Base-by-base conservation (phyloP, 2,888 invertebrate species). In the Oscheius sp. region DNA sequence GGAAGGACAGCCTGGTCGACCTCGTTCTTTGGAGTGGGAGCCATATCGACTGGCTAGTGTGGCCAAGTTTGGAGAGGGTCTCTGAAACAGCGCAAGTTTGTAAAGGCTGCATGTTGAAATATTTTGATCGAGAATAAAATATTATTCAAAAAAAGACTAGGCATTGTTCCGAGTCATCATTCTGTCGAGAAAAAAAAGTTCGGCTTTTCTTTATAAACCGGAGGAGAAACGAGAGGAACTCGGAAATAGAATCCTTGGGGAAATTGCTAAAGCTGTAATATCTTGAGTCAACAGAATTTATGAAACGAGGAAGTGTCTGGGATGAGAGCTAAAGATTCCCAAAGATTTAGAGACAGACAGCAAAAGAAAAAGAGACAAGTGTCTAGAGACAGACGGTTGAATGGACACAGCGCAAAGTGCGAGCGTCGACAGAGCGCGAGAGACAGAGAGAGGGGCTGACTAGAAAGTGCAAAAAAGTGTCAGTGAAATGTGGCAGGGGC, bases 351-450 rank as follows among this genome's bases (percentile, higher is more conserved):
- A 50, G 50, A 50, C 9, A 50, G 13, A 53, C 3, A 13, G 11
- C 53, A 13, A 9, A 53, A 9, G 53, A 53, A 42, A 42, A 42
- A 42, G 42, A 42, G 42, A 42, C 42, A 42, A 42, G 42, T 42
- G 42, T 42, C 42, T 7, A 42, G 42, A 7, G 4, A 42, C 42
- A 7, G 42, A 42, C 42, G 42, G 42, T 42, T 53, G 7, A 53
- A 11, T 11, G 53, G 29, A 53, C 53, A 29, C 7, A 13, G n/a
- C 53, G 53, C 53, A 53, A 53, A 53, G 53, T 53, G 53, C 53
- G 53, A 53, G 13, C 53, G 53, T 42, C 42, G 42, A 42, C 42
- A 42, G 42, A 42, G 53, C 53, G 53, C 50, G 50, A 50, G 50
- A 50, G 50, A 50, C 50, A 53, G 13, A 53, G 42, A 42, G 4